A percentile compares a stretch with the other conserved stretches of the same genome.
Evolutionary conservation across 2,888 invertebrate species (phyloP).

Genomic region (Pocota personata): DNA sequence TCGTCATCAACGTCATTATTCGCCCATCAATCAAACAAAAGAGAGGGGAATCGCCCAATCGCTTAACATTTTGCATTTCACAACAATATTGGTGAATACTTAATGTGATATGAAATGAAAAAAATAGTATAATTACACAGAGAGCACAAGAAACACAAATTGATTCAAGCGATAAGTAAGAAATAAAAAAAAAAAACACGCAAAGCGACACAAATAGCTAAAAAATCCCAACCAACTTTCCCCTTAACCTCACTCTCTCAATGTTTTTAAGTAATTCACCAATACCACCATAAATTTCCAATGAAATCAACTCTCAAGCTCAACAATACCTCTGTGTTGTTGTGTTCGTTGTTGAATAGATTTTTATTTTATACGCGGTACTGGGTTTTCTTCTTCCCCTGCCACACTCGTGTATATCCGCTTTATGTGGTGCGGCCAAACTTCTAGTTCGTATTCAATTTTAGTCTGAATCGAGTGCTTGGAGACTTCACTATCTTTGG

Average conservation of each 20-base stretch:
- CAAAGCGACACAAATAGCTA: slow-evolving; percentile 66
- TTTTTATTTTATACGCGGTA: slow-evolving; percentile 34
- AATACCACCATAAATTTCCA: slow-evolving; percentile 45
- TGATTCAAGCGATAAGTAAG: slow-evolving; percentile 53
- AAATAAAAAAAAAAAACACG: slow-evolving; percentile 21
- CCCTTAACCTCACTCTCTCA: slow-evolving; percentile 52
- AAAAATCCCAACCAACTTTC: slow-evolving; percentile 51
- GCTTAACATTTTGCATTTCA: slow-evolving; percentile 55
- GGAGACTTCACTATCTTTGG: slow-evolving; percentile 81
- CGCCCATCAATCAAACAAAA: slow-evolving; percentile 66
- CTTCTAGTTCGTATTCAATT: slow-evolving; percentile 65
- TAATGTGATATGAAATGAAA: slow-evolving; percentile 13
- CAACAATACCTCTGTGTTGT: slow-evolving; percentile 43
- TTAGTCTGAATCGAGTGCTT: slow-evolving; percentile 79
- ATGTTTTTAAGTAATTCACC: slow-evolving; percentile 45
- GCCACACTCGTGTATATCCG: slow-evolving; percentile 56
- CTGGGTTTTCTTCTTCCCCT: slow-evolving; percentile 32
- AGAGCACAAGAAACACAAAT: slow-evolving; percentile 33
- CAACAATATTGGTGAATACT: slow-evolving; percentile 59
- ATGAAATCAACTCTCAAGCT: slow-evolving; percentile 61
- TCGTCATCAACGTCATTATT: slow-evolving; percentile 50
- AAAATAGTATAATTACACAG: slow-evolving; percentile 23
- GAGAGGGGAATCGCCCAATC: slow-evolving; percentile 52
- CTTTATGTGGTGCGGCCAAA: slow-evolving; percentile 71
- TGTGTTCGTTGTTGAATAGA: slow-evolving; percentile 65